Conservation (phyloP, 2,888 invertebrate species). For the Mimachlamys varia region DNA sequence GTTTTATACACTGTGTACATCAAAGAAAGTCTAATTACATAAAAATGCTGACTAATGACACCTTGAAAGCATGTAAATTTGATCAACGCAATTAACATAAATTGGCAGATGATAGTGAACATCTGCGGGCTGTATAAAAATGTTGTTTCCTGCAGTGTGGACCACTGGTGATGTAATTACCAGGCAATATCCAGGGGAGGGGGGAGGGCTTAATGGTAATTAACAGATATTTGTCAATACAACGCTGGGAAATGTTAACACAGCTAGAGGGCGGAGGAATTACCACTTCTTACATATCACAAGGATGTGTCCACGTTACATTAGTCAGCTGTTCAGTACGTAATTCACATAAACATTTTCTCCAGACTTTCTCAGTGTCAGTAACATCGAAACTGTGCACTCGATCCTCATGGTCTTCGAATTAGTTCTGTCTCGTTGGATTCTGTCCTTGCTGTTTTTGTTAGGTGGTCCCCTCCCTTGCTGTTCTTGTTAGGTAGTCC, state of each 20-base stretch:
- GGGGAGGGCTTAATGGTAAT: not conserved
- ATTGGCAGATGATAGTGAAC: constrained; percentile 3
- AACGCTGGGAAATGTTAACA: not conserved
- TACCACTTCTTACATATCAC: constrained; percentile 1
- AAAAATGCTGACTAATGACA: not conserved
- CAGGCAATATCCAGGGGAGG: not conserved
- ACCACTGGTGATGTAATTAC: constrained; percentile 5
- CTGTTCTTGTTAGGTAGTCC: too few species aligned
- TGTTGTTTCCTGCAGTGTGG: not conserved
- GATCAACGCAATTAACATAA: constrained; percentile 25
- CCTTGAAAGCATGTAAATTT: constrained; percentile 31
- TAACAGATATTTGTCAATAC: constrained; percentile 1
- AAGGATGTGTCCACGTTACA: not conserved
- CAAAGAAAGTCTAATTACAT: not conserved
- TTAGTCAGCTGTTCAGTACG: not conserved
- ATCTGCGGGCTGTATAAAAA: constrained; percentile 19
- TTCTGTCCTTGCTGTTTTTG: too few species aligned
- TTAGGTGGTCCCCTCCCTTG: too few species aligned
- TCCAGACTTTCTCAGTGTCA: not conserved
- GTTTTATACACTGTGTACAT: not conserved
- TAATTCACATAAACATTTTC: not conserved
- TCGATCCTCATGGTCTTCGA: too few species aligned
- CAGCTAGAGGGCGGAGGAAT: not conserved
- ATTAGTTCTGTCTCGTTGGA: too few species aligned
- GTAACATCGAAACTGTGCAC: not conserved